Evolutionary conservation across 2,888 invertebrate species (phyloP).

Genomic region (Glaucopsyche alexis): DNA sequence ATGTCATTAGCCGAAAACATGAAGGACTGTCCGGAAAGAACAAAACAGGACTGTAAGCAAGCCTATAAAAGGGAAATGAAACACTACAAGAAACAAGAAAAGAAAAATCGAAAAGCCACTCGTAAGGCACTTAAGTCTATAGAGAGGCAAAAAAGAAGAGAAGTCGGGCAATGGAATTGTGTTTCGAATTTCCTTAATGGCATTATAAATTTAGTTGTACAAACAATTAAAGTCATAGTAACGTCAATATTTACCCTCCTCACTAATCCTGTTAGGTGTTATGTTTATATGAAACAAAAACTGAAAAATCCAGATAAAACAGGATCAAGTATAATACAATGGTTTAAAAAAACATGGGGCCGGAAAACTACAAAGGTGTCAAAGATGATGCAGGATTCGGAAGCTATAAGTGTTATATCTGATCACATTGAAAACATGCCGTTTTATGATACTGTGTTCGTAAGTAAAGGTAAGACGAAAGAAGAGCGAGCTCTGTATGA

Average conservation of each 20-base stretch:
- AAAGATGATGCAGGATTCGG: conserved; percentile 47
- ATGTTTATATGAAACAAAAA: conserved; percentile 42
- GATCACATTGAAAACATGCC: conserved; percentile 48
- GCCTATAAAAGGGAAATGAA: conserved; percentile 40
- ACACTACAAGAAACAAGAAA: conserved; percentile 38
- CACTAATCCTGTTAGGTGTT: conserved; percentile 45
- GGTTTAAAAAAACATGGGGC: conserved; percentile 41
- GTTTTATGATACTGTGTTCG: conserved; percentile 43
- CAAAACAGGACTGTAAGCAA: conserved; percentile 32
- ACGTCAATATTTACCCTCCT: conserved; percentile 40
- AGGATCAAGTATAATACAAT: conserved; percentile 38
- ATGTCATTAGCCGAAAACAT: neutral
- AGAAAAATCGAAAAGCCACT: conserved; percentile 37
- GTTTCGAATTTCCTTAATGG: conserved; percentile 45
- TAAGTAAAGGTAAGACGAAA: conserved; percentile 46
- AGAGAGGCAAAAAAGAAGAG: conserved; percentile 41
- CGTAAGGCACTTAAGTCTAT: conserved; percentile 39
- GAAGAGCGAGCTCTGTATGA: conserved; percentile 42
- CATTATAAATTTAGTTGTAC: conserved; percentile 40
- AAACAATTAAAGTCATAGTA: conserved; percentile 35
- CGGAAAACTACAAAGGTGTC: conserved; percentile 48
- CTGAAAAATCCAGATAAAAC: conserved; percentile 44
- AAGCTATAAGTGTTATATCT: conserved; percentile 43
- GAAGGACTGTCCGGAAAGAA: conserved; percentile 30
- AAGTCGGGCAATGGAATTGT: conserved; percentile 42